Conservation (phyloP, 2,797 vertebrate species). For the Sebastes diaconus region DNA sequence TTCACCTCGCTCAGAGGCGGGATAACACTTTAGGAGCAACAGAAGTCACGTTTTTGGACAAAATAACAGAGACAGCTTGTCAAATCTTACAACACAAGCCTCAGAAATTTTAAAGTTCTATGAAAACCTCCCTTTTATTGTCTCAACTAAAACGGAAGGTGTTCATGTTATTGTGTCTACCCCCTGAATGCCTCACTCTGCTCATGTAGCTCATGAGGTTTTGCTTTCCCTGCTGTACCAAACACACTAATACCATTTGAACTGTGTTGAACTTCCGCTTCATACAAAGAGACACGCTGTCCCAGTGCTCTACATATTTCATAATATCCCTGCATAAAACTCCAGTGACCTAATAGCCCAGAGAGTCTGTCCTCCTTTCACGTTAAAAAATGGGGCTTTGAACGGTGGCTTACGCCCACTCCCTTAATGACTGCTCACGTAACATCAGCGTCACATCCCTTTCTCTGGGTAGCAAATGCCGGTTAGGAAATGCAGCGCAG, state of each 20-base stretch:
- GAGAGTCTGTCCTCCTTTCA: conserved; percentile 52
- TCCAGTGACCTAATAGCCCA: conserved; percentile 55
- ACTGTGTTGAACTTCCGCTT: neutral
- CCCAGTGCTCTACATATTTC: conserved; percentile 56
- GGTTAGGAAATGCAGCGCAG: conserved; percentile 32
- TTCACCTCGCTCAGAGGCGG: no score
- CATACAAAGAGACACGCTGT: conserved; percentile 4
- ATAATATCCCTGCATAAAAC: conserved; percentile 43
- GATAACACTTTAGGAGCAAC: no score
- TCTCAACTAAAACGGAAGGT: neutral
- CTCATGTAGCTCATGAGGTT: neutral
- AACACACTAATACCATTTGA: conserved; percentile 3
- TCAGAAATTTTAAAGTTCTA: neutral
- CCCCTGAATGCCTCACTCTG: neutral
- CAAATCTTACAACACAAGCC: neutral
- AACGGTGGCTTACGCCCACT: conserved; percentile 11
- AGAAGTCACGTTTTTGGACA: neutral
- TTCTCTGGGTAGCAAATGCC: conserved; percentile 3
- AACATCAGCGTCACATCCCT: conserved; percentile 21
- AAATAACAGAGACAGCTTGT: neutral
- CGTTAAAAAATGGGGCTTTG: conserved; percentile 1
- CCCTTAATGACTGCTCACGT: conserved; percentile 39
- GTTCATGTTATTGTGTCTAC: neutral
- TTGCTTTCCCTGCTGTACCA: neutral
- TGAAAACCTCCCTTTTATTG: neutral